Conservation (phyloP, 1,140 invertebrate genomes). For the Drosophila repletoides region DNA sequence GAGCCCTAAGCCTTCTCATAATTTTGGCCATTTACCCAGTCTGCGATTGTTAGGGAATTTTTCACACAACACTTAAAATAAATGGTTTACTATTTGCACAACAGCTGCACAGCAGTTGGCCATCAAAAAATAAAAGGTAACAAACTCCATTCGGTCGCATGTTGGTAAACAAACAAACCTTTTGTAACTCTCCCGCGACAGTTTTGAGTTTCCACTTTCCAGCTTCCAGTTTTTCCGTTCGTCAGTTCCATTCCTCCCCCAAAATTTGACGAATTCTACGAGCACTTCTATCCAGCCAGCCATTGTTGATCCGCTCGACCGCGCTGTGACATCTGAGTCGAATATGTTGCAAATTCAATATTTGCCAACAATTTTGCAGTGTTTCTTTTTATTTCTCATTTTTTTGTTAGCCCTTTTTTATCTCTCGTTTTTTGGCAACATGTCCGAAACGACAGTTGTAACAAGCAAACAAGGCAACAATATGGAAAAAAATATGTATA, state of each 20-base stretch:
- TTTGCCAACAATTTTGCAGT: slow-evolving; percentile 81
- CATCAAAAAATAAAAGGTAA: slow-evolving; percentile 14
- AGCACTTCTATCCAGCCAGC: background rate
- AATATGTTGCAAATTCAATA: slow-evolving; percentile 82
- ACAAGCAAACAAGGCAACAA: slow-evolving; percentile 60
- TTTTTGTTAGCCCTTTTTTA: slow-evolving; percentile 23
- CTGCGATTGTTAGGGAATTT: too few species aligned
- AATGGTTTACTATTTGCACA: slow-evolving; percentile 73
- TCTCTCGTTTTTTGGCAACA: slow-evolving; percentile 26
- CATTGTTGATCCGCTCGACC: slow-evolving; percentile 16
- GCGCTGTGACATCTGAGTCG: slow-evolving; percentile 71
- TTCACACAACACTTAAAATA: slow-evolving; percentile 67
- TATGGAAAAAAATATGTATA: slow-evolving; percentile 44
- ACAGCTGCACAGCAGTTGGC: slow-evolving; percentile 64
- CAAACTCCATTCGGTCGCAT: slow-evolving; percentile 50
- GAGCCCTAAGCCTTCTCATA: too few species aligned
- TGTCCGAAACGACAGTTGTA: slow-evolving; percentile 56
- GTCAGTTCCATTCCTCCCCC: slow-evolving; percentile 1
- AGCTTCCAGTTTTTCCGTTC: too few species aligned
- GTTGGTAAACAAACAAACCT: slow-evolving; percentile 75
- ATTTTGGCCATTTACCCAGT: too few species aligned
- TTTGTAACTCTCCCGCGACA: slow-evolving; percentile 70
- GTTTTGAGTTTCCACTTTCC: slow-evolving; percentile 12
- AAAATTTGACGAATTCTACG: too few species aligned
- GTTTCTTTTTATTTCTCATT: slow-evolving; percentile 47